Base-by-base conservation (phyloP, 2,888 invertebrate species). In the Drepanosiphum platanoidis region DNA sequence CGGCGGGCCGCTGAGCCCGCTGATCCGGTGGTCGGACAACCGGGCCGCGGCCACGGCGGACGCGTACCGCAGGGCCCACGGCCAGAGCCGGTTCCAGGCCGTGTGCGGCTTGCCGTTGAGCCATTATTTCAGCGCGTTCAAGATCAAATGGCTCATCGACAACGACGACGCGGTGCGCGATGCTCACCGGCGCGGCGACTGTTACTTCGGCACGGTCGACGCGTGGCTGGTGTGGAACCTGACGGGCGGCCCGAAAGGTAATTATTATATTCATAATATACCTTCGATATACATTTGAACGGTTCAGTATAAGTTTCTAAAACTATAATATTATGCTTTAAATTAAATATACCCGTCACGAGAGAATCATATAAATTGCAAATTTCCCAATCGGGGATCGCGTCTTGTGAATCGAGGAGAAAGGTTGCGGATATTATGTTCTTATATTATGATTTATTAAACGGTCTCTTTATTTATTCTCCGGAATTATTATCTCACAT, bases 151-250 rank as follows among this genome's bases (percentile, higher is more conserved):
- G 83, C 27, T 83, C 4, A n/a, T 83, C 11, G 8, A 18, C 3
- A 42, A 74, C 32, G 27, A 52, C 18, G 9, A 1, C 4, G 15
- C 2, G 4, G 1, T 32, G 4, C 1, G 52, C 52, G 0, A 52
- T 15, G n/a, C 13, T 30, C 5, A 30, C 61, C 27, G 11, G 27
- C 7, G 5, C 8, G 32, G n/a, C 8, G n/a, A 66, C 78, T 96
- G 97, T 88, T 92, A 94, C 88, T 96, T 97, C 90, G 97, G 97
- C 11, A 99, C 97, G 3, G 95, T 99, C 5, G 99, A 99, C 89
- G 93, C 96, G 0, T 99, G 99, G 99, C 91, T 99, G n/a, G 94
- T 99, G 88, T 99, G 98, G 96, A 94, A 94, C 88, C 89, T 94
- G 87, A 94, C 94, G 39, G 93, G 97, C 84, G 97, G 96, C 3